Evolutionary conservation across 2,113 vertebrate genomes (phyloP).

Genomic region (Danio rerio): GRCz12tu NC_133177.1:54224001-54224500

Average conservation of each 20-base stretch:
- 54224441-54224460: too few relatives aligned
- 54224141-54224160: slow-evolving; percentile 46
- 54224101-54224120: background rate
- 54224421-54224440: too few relatives aligned
- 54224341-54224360: too few relatives aligned
- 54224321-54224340: too few relatives aligned
- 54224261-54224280: slow-evolving; percentile 58
- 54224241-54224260: slow-evolving; percentile 80
- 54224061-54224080: background rate
- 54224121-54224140: background rate
- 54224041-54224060: slow-evolving; percentile 15
- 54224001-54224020: background rate
- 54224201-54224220: slow-evolving; percentile 68
- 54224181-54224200: slow-evolving; percentile 68
- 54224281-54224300: slow-evolving; percentile 70
- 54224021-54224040: background rate
- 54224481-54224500: too few relatives aligned
- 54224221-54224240: slow-evolving; percentile 76
- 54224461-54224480: too few relatives aligned
- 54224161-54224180: slow-evolving; percentile 39
- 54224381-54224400: too few relatives aligned
- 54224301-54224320: background rate
- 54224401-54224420: too few relatives aligned
- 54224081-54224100: background rate
- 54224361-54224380: too few relatives aligned